Evolutionary conservation across 2,113 vertebrate species (phyloP), one percentile per base, ranked within the genome.

Genomic region (Stigmatopora nigra): DNA sequence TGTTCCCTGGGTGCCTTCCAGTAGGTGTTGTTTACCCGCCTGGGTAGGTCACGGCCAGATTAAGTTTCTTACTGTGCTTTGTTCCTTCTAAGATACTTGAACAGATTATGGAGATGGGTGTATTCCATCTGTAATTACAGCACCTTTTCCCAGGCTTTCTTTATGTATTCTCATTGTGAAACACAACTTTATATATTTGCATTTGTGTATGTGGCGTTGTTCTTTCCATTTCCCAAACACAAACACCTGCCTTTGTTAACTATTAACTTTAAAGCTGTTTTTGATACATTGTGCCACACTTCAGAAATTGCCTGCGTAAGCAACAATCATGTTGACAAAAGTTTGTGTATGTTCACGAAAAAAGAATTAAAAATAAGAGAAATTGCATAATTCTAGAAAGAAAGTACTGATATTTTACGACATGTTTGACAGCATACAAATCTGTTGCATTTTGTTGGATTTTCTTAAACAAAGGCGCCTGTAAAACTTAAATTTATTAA

Each of bases 21-120:
- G 61, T 57, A 48, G 67, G 75, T 82, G 62, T 75, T 74, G 61
- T 48, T 73, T 83, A 77, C 63, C 64, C 65, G 38, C 51, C 41
- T 14, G 38, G 48, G 73, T 80, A 84, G 78, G 82, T 83, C 70
- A 78, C 45, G 38, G 51, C 62, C 64, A 76, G 82, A 82, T 86
- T 77, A 47, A 64, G 60, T 87, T 87, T 80, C 85, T 63, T 52
- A 52, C 19, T 0, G 17, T 65, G 69, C 76, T 84, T 83, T 86
- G 77, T 85, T 75, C 46, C 22, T 65, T 52, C 49, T 47, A 49
- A 56, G 55, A 74, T 56, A 69, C 46, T n/a, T 47, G 25, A 36
- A 25, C 45, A 75, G 77, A 78, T 81, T 72, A 80, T 72, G 64
- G 64, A 67, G 35, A 71, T 72, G 69, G 76, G 59, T 75, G 71